phyloP scores from a whole-genome alignment of 1,140 invertebrate genomes.

The Portunus trituberculatus region DNA sequence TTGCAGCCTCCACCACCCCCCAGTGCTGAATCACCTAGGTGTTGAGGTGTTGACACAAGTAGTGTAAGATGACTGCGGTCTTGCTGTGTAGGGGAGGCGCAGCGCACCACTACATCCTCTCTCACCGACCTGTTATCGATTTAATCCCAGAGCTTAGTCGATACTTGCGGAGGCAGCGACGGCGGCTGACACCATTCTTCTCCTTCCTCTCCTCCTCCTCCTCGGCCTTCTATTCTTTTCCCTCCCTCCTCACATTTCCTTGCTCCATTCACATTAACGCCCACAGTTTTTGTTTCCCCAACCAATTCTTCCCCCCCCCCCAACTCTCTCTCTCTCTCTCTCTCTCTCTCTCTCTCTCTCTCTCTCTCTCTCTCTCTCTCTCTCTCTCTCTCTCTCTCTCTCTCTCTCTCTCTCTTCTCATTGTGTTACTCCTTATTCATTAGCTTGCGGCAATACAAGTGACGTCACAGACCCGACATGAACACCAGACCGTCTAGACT shows the following conservation, averaged over 20 bases:
- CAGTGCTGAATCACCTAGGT: not conserved
- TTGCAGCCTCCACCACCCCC: not conserved
- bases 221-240: not conserved
- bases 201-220: not conserved
- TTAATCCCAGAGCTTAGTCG: slow-evolving; percentile 39
- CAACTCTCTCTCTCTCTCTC: not conserved
- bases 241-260: not conserved
- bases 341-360: not conserved
- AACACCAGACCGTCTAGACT: too few species aligned
- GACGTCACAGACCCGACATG: too few species aligned
- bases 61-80: not conserved
- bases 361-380: not conserved
- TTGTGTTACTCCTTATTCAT: too few species aligned
- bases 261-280: not conserved
- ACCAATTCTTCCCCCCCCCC: not conserved
- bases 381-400: too few species aligned
- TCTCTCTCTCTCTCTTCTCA: too few species aligned
- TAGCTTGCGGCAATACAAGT: too few species aligned
- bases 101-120: not conserved
- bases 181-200: not conserved
- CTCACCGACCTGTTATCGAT: slow-evolving; percentile 45
- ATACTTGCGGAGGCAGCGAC: slow-evolving; percentile 43
- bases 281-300: not conserved
- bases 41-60: not conserved
- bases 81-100: not conserved